Evolutionary conservation across 2,113 vertebrate genomes (phyloP).

Genomic region (Loxodonta africana): DNA sequence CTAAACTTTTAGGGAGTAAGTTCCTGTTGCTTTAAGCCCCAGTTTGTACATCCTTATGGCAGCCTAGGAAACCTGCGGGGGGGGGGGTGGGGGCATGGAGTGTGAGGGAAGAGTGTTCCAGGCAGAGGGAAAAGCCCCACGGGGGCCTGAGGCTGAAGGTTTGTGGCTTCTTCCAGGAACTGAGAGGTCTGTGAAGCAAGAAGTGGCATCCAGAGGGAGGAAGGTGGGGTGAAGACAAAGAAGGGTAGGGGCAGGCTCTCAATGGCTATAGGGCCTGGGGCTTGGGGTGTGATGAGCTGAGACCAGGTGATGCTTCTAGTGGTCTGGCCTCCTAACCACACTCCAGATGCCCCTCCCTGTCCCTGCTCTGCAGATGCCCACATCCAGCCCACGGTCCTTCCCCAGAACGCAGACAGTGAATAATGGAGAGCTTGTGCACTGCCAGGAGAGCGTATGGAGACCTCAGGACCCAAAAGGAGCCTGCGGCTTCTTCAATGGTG

Average conservation of each 20-base stretch:
- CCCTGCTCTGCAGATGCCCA: no score
- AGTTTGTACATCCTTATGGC: no score
- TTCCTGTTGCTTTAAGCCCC: background rate
- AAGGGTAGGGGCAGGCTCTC: background rate
- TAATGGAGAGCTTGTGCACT: no score
- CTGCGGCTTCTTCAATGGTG: background rate
- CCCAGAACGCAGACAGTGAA: no score
- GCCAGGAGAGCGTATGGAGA: accelerated
- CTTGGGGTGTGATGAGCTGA: accelerated
- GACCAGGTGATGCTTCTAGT: background rate
- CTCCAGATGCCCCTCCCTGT: background rate
- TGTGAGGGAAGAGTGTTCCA: background rate
- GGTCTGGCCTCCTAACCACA: background rate
- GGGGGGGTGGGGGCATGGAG: background rate
- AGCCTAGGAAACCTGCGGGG: no score
- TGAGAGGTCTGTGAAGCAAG: background rate
- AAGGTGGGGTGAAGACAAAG: background rate
- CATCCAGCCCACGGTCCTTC: no score
- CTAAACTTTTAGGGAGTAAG: no score
- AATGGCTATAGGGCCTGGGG: background rate
- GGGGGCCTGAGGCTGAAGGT: background rate
- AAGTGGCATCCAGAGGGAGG: accelerated
- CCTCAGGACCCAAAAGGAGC: no score
- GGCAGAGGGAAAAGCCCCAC: background rate
- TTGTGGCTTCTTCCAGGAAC: background rate